These are phyloP conservation scores for Heterochromis multidens DNA, from an alignment of 2,113 vertebrate genomes.

Conservation along the genomic window DNA sequence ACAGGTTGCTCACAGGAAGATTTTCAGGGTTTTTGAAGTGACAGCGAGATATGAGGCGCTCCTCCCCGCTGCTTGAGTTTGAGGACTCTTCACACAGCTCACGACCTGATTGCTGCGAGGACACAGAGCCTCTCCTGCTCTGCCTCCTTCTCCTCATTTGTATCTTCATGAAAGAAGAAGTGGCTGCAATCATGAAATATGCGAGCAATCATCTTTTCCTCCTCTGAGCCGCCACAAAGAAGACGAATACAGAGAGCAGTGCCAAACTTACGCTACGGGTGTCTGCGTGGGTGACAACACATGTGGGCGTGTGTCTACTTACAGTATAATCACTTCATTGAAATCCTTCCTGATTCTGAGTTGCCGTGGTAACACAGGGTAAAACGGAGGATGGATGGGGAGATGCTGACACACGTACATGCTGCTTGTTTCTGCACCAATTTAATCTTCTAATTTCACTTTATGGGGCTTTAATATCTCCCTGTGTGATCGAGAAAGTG, in stretches of 20 bases:
- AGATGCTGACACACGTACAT: background rate
- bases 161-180: background rate
- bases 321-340: background rate
- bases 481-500: background rate
- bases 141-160: background rate
- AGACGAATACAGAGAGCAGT: background rate
- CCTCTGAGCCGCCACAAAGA: background rate
- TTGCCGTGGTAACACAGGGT: constrained; percentile 42
- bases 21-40: background rate
- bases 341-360: background rate
- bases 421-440: background rate
- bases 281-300: background rate
- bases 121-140: rapidly evolving
- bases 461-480: background rate
- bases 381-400: background rate
- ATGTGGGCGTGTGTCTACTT: background rate
- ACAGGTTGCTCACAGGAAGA: background rate
- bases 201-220: background rate
- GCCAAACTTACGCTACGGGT: background rate
- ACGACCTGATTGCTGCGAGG: background rate
- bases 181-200: background rate
- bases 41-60: background rate
- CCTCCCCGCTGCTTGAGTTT: background rate
- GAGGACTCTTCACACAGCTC: background rate
- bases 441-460: background rate